phyloP scores from a whole-genome alignment of 2,113 vertebrate species.

The Engraulis encrasicolus region DNA sequence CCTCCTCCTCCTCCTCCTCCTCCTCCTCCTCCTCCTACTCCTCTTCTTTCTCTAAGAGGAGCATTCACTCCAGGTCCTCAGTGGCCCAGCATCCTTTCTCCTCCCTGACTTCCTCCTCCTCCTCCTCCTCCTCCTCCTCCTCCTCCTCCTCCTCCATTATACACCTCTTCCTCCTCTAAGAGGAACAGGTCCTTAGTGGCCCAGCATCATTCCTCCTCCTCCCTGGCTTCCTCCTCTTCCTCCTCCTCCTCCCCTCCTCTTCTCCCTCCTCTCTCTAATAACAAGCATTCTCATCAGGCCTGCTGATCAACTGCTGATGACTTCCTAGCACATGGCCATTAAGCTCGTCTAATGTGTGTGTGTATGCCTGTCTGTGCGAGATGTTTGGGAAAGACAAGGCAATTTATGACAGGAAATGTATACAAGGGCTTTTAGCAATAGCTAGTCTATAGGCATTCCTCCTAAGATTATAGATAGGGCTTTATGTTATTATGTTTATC shows the following conservation, averaged over 20 bases:
- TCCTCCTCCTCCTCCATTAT: not conserved
- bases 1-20: too few relatives aligned
- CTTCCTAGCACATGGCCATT: not conserved
- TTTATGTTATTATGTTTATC: too few relatives aligned
- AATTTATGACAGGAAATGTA: not conserved
- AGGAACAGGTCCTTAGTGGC: not conserved
- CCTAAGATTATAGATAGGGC: too few relatives aligned
- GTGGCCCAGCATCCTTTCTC: too few relatives aligned
- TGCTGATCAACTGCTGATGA: not conserved
- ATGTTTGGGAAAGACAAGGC: not conserved
- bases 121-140: too few relatives aligned
- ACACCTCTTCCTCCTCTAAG: not conserved
- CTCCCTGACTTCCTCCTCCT: too few relatives aligned
- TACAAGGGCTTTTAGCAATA: not conserved
- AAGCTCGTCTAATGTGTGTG: not conserved
- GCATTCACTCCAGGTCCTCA: too few relatives aligned
- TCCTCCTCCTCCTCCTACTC: too few relatives aligned
- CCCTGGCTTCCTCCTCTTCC: too few relatives aligned
- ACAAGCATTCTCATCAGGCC: not conserved
- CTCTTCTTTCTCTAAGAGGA: too few relatives aligned
- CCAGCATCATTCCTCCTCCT: not conserved
- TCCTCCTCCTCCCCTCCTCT: too few relatives aligned
- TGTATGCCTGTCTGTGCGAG: not conserved
- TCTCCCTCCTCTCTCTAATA: not conserved
- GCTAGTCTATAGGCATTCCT: not conserved